phyloP scores from a whole-genome alignment of 2,113 vertebrate genomes.

The Puffinus mauretanicus region DNA sequence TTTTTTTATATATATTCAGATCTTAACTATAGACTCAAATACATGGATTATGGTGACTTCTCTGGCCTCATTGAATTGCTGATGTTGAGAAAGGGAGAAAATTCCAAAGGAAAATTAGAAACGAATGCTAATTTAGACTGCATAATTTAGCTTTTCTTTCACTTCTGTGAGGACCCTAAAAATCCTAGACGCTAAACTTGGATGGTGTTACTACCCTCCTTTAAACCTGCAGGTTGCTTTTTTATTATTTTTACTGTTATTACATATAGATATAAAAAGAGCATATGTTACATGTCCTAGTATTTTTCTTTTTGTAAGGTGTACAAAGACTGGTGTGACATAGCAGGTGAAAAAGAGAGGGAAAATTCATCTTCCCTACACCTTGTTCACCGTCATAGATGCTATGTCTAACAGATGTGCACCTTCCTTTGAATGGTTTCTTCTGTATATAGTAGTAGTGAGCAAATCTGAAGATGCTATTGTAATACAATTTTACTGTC shows the following conservation, averaged over 20 bases:
- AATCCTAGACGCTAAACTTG: not conserved
- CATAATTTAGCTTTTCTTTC: not conserved
- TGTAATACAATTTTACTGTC: not conserved
- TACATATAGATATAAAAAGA: not conserved
- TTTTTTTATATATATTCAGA: not conserved
- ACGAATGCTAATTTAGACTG: not conserved
- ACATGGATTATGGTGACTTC: not conserved
- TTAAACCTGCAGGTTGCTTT: not conserved
- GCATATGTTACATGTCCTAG: fast-evolving
- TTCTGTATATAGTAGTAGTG: too few relatives aligned
- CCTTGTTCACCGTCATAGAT: not conserved
- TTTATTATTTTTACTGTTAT: not conserved
- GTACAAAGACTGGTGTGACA: not conserved
- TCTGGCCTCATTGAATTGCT: not conserved
- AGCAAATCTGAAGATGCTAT: not conserved
- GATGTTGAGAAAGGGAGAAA: not conserved
- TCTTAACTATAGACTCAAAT: not conserved
- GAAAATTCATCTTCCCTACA: not conserved
- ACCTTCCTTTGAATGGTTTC: not conserved
- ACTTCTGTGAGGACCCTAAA: not conserved
- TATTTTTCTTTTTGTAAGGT: not conserved
- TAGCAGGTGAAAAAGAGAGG: not conserved
- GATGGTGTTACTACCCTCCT: not conserved
- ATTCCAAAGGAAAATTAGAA: not conserved
- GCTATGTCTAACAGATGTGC: fast-evolving